phyloP scores from a whole-genome alignment of 2,113 vertebrate genomes.

The Beaufortia kweichowensis region DNA sequence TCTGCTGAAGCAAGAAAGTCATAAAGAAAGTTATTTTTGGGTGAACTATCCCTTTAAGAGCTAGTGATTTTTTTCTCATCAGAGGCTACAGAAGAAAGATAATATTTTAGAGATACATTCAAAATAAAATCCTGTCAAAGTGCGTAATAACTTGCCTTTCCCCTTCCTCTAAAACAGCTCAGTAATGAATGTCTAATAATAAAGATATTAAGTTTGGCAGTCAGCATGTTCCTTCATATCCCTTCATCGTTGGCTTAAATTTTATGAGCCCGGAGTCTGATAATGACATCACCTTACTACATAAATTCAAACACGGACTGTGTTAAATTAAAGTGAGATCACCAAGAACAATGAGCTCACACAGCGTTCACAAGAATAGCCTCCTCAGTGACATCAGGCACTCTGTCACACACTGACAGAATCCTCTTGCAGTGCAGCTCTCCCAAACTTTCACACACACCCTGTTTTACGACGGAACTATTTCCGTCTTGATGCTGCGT shows the following conservation, averaged over 20 bases:
- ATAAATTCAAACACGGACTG: conserved; percentile 9
- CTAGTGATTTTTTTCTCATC: too few species aligned
- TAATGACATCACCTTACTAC: conserved; percentile 43
- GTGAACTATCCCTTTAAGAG: too few species aligned
- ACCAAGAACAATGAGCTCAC: conserved; percentile 42
- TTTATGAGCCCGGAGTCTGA: conserved; percentile 27
- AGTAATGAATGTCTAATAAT: conserved; percentile 24
- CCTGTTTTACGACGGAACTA: neutral
- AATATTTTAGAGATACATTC: too few species aligned
- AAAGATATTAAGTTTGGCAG: conserved; percentile 14
- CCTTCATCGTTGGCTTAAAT: conserved; percentile 30
- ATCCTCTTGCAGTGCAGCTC: neutral
- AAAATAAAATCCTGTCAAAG: too few species aligned
- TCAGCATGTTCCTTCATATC: conserved; percentile 7
- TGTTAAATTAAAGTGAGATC: conserved; percentile 34
- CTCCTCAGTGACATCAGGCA: neutral
- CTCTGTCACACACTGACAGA: conserved; percentile 20
- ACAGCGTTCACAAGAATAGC: conserved; percentile 15
- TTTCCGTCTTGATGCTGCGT: conserved; percentile 12
- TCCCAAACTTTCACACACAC: conserved; percentile 6
- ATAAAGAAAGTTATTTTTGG: too few species aligned
- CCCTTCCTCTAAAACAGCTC: conserved; percentile 12
- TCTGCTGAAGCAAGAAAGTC: too few species aligned
- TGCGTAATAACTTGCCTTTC: too few species aligned
- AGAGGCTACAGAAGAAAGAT: too few species aligned